Evolutionary conservation across 2,113 vertebrate species (phyloP).

Genomic region (Loxodonta africana): DNA sequence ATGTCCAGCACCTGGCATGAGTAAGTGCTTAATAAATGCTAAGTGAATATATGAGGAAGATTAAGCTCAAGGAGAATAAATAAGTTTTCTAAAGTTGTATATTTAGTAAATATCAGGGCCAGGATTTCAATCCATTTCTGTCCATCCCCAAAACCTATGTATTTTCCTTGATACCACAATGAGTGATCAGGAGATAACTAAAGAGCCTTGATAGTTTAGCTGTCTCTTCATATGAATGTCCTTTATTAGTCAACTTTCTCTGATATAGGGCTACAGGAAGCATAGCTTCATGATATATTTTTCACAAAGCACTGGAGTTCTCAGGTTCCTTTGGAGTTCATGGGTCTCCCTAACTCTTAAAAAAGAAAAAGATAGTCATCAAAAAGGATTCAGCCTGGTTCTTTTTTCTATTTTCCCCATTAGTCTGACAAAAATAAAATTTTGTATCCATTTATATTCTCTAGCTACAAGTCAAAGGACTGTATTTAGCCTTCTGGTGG

Average conservation of each 20-base stretch:
- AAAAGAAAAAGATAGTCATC: not conserved
- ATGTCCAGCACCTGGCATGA: not conserved
- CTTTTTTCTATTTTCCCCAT: not conserved
- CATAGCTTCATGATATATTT: not conserved
- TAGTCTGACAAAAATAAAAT: not conserved
- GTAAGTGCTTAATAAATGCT: not conserved
- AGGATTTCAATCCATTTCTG: not conserved
- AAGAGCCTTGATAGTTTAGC: not conserved
- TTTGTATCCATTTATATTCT: not conserved
- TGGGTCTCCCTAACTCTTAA: not conserved
- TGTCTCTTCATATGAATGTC: not conserved
- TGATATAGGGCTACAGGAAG: not conserved
- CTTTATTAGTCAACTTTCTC: not conserved
- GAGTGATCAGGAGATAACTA: not conserved
- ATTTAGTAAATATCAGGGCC: not conserved
- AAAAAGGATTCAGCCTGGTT: not conserved
- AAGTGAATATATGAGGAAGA: not conserved
- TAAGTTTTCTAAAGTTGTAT: not conserved
- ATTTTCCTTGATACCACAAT: not conserved
- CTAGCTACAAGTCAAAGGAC: constrained; percentile 20
- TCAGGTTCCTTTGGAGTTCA: not conserved
- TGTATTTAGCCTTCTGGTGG: not conserved
- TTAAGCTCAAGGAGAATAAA: not conserved
- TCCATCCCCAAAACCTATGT: not conserved
- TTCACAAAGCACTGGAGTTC: not conserved